Percentiles rank a stretch among this genome's conserved stretches.
Evolutionary conservation across 2,797 vertebrate genomes (phyloP).

Genomic region (Dermochelys coriacea): DNA sequence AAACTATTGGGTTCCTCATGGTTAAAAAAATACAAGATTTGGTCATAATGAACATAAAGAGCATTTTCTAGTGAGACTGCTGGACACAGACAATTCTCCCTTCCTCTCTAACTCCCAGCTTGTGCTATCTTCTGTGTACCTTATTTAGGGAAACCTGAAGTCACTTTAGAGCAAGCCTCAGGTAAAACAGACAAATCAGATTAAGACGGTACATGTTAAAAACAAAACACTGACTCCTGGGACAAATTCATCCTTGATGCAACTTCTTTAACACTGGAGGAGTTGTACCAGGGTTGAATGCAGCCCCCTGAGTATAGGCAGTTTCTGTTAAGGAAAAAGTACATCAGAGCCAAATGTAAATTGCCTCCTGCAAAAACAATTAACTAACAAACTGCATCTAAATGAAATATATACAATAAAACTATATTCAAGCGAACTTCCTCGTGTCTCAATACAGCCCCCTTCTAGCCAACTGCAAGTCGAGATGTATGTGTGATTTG

Average conservation of each 20-base stretch:
- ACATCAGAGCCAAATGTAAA: conserved; percentile 9
- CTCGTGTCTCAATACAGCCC: neutral
- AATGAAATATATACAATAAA: neutral
- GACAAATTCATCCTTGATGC: neutral
- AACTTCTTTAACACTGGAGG: neutral
- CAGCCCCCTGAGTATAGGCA: neutral
- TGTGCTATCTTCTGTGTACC: neutral
- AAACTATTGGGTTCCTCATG: neutral
- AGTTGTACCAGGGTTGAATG: neutral
- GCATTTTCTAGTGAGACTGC: neutral
- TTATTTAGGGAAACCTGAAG: neutral
- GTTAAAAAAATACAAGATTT: neutral
- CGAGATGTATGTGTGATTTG: neutral
- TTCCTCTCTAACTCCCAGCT: neutral
- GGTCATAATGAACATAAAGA: neutral
- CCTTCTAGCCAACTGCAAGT: neutral
- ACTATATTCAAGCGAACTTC: neutral
- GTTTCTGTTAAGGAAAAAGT: conserved; percentile 40
- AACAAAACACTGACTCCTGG: neutral
- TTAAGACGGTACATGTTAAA: neutral
- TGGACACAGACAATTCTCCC: neutral
- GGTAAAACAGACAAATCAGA: neutral
- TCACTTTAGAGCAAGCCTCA: neutral
- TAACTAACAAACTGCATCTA: neutral
- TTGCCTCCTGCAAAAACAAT: conserved; percentile 17